Evolutionary conservation across 2,113 vertebrate genomes (phyloP).

Genomic region (Cyprinodon brontotheroides): DNA sequence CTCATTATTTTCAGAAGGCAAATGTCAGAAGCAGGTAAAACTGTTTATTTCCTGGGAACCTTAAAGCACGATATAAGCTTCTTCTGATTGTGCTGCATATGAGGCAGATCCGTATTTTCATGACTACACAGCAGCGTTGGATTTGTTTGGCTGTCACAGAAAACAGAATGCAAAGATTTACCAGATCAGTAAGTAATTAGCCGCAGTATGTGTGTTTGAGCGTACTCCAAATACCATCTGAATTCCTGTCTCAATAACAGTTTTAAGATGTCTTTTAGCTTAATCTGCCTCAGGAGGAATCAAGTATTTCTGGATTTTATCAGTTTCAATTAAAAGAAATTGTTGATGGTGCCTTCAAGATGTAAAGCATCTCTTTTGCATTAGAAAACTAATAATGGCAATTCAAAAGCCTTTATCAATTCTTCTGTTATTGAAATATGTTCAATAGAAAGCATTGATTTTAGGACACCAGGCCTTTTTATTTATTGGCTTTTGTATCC

Average conservation of each 20-base stretch:
- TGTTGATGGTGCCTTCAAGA: background rate
- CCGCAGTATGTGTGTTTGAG: conserved; percentile 4
- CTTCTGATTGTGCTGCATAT: background rate
- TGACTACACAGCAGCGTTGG: conserved; percentile 11
- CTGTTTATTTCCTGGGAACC: background rate
- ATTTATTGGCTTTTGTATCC: too few species aligned
- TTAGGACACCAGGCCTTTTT: too few species aligned
- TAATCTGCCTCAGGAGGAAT: background rate
- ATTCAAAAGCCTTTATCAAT: background rate
- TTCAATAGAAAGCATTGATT: too few species aligned
- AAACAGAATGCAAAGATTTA: conserved; percentile 13
- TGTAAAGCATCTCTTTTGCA: background rate
- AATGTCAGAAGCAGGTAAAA: background rate
- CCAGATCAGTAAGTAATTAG: conserved; percentile 24
- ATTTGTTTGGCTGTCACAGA: conserved; percentile 28
- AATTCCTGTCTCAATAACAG: conserved; percentile 7
- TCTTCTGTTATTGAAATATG: too few species aligned
- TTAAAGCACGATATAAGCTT: background rate
- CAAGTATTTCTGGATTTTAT: background rate
- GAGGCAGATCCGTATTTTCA: conserved; percentile 16
- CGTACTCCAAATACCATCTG: background rate
- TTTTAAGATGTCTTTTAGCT: conserved; percentile 1
- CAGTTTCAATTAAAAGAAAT: background rate
- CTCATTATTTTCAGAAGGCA: background rate
- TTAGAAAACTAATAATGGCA: background rate